Base-by-base conservation (phyloP, 2,888 invertebrate genomes). In the Leucoma salicis region DNA sequence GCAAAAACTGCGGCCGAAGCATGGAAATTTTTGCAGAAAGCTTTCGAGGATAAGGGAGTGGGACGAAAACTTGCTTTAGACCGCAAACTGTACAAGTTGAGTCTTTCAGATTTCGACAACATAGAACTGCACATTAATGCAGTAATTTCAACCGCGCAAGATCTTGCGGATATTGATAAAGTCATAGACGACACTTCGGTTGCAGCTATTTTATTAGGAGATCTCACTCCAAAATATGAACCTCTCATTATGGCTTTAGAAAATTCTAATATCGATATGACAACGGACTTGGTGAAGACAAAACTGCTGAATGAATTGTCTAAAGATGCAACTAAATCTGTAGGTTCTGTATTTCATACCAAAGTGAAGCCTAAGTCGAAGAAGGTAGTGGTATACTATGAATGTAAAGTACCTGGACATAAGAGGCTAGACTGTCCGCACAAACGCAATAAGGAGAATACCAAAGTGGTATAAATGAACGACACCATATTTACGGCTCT, bases 1-100 rank as follows among this genome's bases (percentile, higher is more conserved):
- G 42, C 33, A 3, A 37, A 29, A 29, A 43, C 43, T 34, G 35
- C 43, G 10, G n/a, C 28, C 28, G 29, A 43, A 29, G 43, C 38
- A 14, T 38, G 38, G 38, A 43, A 5, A 34, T 13, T 14, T 2
- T 15, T 43, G 15, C 38, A 43, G 12, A 31, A 38, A n/a, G 29
- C 38, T 24, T 43, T 14, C 13, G 43, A 43, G 7, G 38, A 43
- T 13, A 43, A 28, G 15, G 34, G 38, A 11, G 24, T 43, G 38
- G 38, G 43, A n/a, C 33, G 38, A 7, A 34, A 16, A 29, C 25
- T 43, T 10, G 16, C 43, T 15, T 31, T 43, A 33, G 13, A 18
- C 7, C 18, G 18, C 18, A 18, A 18, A 7, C 7, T 18, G 18
- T 18, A 18, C 7, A 18, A 7, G 7, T 5, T 18, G 18, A 18